Evolutionary conservation across 2,888 invertebrate species (phyloP), one percentile per base, ranked within the genome.

Genomic region (Trypoxylon attenuatum): DNA sequence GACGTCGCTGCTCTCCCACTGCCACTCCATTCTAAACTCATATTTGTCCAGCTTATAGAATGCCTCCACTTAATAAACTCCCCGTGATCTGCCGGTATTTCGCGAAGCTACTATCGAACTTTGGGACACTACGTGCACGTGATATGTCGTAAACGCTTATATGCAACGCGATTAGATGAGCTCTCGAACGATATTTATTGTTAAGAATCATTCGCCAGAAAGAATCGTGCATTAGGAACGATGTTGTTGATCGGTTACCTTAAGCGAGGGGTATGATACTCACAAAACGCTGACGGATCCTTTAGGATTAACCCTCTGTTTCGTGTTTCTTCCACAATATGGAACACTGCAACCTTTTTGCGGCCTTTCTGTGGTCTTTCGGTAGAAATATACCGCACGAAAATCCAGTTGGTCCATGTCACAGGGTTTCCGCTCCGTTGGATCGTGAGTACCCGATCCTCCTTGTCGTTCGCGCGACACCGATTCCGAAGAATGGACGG

Each of bases 341-440:
- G 43, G 55, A 55, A 50, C 54, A 47, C 25, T 29, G 55, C 67
- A 56, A 52, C 67, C 68, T 56, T 67, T 68, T 67, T 60, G 67
- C 71, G 61, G 63, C 56, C 71, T 66, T 73, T 78, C 66, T 69
- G 69, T 64, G 73, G 63, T 45, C 78, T 70, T 76, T 77, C 76
- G 76, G 78, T 56, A 73, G 69, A 58, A 75, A 64, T 71, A 47
- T 60, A 56, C 63, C 55, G 67, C 39, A 51, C 64, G 73, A 76
- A 78, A 80, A 80, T 82, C 78, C 76, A 76, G 78, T 82, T 77
- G 77, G 82, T 77, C 71, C 81, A 73, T 82, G 83, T 81, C 81
- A 82, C 80, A 75, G 77, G 68, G 72, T 82, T 83, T 68, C 79
- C 79, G 77, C 71, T 71, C 62, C 71, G 73, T 52, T 68, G 76